Conservation (phyloP, 2,888 invertebrate species). For the Scelioninae gen. 1 region DNA sequence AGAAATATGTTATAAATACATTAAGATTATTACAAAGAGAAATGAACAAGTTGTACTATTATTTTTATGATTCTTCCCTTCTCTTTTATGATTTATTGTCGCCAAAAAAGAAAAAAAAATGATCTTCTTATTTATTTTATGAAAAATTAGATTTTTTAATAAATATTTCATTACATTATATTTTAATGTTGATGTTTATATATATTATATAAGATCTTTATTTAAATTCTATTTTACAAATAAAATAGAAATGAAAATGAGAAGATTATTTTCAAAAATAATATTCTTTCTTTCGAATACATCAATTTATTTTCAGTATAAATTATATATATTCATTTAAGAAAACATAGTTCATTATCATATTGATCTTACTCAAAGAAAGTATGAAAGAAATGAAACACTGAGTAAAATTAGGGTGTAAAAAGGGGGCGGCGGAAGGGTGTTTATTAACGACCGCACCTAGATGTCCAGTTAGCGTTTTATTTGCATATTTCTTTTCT, state of each 20-base stretch:
- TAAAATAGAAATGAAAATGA: too few relatives aligned
- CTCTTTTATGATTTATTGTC: too few relatives aligned
- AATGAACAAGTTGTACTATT: slow-evolving; percentile 10
- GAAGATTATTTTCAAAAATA: too few relatives aligned
- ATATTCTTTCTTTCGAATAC: too few relatives aligned
- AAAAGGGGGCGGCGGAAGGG: slow-evolving; percentile 77
- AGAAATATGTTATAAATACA: slow-evolving; percentile 59
- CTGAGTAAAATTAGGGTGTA: slow-evolving; percentile 44
- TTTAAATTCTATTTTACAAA: too few relatives aligned
- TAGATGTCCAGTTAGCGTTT: slow-evolving; percentile 51
- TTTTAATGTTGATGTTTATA: too few relatives aligned
- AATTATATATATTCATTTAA: slow-evolving; percentile 1
- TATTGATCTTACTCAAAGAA: slow-evolving; percentile 28
- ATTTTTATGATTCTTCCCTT: slow-evolving; percentile 14
- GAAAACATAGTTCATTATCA: not conserved
- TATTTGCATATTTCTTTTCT: slow-evolving; percentile 46
- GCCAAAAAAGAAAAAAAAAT: not conserved
- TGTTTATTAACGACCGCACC: slow-evolving; percentile 79
- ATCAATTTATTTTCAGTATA: too few relatives aligned
- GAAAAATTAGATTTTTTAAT: too few relatives aligned
- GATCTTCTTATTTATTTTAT: too few relatives aligned
- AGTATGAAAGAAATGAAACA: slow-evolving; percentile 21
- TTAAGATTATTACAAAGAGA: slow-evolving; percentile 57
- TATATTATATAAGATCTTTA: too few relatives aligned
- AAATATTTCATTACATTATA: too few relatives aligned